Evolutionary conservation across 1,140 invertebrate genomes (phyloP).

Genomic region (Lasioglossum baleicum): DNA sequence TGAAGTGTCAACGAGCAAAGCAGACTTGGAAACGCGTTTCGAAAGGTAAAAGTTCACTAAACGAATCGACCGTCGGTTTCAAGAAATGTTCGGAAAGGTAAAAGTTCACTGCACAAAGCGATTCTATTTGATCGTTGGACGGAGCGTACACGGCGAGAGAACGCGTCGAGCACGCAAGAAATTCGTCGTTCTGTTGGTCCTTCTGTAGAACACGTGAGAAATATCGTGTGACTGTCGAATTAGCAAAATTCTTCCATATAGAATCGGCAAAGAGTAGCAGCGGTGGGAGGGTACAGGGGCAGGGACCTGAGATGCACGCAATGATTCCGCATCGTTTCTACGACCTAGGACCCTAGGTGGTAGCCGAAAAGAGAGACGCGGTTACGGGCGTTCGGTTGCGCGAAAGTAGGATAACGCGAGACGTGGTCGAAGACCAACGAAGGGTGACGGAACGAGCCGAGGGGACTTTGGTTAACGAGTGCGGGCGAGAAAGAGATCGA

Average conservation of each 20-base stretch:
- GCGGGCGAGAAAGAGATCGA: conserved; percentile 13
- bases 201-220: background rate
- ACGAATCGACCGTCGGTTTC: no score
- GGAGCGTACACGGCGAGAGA: background rate
- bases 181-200: background rate
- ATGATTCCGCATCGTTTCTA: conserved; percentile 43
- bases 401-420: background rate
- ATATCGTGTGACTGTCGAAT: conserved; percentile 43
- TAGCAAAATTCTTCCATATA: conserved; percentile 40
- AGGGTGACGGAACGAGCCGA: conserved; percentile 37
- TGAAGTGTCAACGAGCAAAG: no score
- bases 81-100: no score
- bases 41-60: no score
- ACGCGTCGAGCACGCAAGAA: background rate
- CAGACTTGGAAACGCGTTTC: no score
- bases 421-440: conserved; percentile 43
- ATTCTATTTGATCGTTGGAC: background rate
- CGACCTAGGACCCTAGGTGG: conserved; percentile 25
- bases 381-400: background rate
- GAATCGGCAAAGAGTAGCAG: conserved; percentile 15
- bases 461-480: conserved; percentile 28
- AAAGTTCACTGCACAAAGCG: no score
- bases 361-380: conserved; percentile 12
- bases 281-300: background rate
- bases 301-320: conserved; percentile 40